A percentile compares a stretch with the other conserved stretches of the same genome.
Conservation (phyloP, 2,113 vertebrate genomes). For the Psilopogon haemacephalus region DNA sequence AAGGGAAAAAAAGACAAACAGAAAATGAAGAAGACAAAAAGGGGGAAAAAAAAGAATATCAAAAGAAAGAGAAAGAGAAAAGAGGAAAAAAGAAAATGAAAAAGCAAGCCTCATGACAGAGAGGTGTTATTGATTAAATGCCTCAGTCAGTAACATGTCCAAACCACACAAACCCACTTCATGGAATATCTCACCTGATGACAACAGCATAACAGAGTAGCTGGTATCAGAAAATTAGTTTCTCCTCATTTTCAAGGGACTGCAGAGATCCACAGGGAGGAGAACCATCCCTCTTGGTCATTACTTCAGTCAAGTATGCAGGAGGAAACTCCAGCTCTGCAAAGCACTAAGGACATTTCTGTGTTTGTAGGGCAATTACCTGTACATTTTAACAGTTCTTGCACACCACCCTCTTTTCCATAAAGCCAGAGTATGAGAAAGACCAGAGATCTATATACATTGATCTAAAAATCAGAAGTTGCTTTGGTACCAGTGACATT, state of each 20-base stretch:
- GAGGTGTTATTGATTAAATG: slow-evolving; percentile 68
- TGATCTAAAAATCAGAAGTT: background rate
- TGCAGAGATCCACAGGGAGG: background rate
- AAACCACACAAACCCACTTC: slow-evolving; percentile 19
- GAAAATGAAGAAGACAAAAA: background rate
- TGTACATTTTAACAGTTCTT: background rate
- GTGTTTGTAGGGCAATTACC: background rate
- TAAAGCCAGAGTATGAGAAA: background rate
- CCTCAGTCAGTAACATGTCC: slow-evolving; percentile 34
- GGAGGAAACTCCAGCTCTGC: background rate
- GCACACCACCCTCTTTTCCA: background rate
- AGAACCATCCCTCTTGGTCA: background rate
- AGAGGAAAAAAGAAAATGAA: accelerated
- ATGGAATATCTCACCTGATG: slow-evolving; percentile 3
- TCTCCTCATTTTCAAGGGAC: background rate
- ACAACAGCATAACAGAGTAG: background rate
- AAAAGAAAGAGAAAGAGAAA: accelerated
- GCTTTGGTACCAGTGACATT: background rate
- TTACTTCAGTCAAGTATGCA: background rate
- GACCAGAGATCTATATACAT: background rate
- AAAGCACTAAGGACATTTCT: background rate
- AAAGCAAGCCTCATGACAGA: background rate
- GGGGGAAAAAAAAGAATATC: accelerated
- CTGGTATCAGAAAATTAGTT: slow-evolving; percentile 21
- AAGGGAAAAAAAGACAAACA: background rate